Conservation (phyloP, 1,140 invertebrate genomes). For the Cyphomyrmex costatus region DNA sequence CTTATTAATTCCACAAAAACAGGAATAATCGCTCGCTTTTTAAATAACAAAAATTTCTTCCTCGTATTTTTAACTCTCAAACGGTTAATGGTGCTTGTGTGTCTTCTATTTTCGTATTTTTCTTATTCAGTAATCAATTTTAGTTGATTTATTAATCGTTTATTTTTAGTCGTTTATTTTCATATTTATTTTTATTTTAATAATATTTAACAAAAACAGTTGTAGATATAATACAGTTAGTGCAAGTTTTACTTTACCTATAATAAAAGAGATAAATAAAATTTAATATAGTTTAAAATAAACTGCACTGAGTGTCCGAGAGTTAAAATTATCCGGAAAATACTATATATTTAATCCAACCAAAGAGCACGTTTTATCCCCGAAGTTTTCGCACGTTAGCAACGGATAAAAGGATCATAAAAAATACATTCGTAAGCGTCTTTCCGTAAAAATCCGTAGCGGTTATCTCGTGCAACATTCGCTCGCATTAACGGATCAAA, state of each 20-base stretch:
- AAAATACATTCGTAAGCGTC: constrained; percentile 78
- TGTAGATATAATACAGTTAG: neutral
- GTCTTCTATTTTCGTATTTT: neutral
- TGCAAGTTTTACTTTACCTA: constrained; percentile 1
- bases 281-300: neutral
- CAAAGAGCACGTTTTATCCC: constrained; percentile 59
- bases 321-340: constrained; percentile 58
- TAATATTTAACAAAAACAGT: neutral
- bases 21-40: constrained; percentile 19
- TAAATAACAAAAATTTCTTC: constrained; percentile 8
- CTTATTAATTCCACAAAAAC: constrained; percentile 58
- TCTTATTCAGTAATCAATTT: neutral
- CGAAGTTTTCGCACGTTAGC: constrained; percentile 51
- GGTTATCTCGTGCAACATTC: constrained; percentile 52
- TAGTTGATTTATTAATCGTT: neutral
- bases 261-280: neutral
- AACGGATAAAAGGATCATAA: constrained; percentile 76
- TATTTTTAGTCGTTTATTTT: neutral
- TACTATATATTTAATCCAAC: constrained; percentile 59
- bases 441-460: constrained; percentile 71
- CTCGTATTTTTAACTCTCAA: neutral
- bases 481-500: constrained; percentile 42
- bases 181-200: constrained; percentile 10
- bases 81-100: neutral
- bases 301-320: neutral